Evolutionary conservation across 1,140 invertebrate species (phyloP).

Genomic region (Colletes latitarsis): DNA sequence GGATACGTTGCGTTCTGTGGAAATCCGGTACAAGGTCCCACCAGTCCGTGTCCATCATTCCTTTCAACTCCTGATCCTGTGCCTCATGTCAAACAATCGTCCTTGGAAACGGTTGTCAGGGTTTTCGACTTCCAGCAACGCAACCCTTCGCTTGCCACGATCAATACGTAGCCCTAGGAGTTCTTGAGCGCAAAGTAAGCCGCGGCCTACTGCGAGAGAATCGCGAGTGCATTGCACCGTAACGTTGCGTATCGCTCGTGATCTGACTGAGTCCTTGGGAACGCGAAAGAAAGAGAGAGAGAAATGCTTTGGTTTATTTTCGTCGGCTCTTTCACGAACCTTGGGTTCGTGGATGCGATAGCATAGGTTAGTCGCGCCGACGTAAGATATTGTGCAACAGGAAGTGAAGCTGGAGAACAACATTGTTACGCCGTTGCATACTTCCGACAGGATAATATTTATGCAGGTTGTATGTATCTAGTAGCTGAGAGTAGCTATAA

Average conservation of each 20-base stretch:
- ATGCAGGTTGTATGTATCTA: too few relatives aligned
- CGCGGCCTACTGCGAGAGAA: constrained; percentile 50
- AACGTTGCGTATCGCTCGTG: not conserved
- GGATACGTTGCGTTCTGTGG: constrained; percentile 76
- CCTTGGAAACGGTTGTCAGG: constrained; percentile 74
- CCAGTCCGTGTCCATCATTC: constrained; percentile 83
- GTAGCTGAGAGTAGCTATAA: too few relatives aligned
- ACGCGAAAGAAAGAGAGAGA: too few relatives aligned
- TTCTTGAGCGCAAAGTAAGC: constrained; percentile 51
- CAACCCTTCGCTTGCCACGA: constrained; percentile 57
- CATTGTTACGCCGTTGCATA: too few relatives aligned
- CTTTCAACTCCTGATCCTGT: constrained; percentile 36
- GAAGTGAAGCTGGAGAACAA: not conserved
- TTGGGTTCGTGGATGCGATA: too few relatives aligned
- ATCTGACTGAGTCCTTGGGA: not conserved
- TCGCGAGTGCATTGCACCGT: not conserved
- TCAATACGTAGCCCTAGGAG: constrained; percentile 69
- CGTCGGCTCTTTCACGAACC: not conserved
- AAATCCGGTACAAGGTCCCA: constrained; percentile 83
- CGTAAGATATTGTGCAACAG: not conserved
- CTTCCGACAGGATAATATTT: too few relatives aligned
- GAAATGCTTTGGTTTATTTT: not conserved
- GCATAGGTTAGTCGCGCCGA: not conserved
- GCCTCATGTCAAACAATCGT: constrained; percentile 65
- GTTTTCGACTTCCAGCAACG: constrained; percentile 61